A percentile compares a stretch with the other conserved stretches of the same genome.
Conservation (phyloP, 2,113 vertebrate genomes). For the Gopherus flavomarginatus region DNA sequence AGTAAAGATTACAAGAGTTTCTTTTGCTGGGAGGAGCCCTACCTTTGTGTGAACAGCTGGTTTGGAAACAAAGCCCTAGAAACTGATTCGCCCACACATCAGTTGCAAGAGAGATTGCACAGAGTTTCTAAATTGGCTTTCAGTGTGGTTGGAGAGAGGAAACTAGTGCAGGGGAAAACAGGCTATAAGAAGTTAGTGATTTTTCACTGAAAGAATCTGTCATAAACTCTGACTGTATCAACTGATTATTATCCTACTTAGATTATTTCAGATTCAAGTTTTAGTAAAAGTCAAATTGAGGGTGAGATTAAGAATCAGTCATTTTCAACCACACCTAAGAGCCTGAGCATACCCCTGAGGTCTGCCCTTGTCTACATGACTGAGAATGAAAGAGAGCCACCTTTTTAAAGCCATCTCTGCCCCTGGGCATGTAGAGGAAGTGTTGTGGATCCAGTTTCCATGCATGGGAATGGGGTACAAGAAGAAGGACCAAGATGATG, state of each 20-base stretch:
- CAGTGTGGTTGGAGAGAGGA: constrained; percentile 7
- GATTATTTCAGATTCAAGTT: neutral
- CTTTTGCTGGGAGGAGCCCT: constrained; percentile 34
- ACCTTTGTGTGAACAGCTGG: constrained; percentile 45
- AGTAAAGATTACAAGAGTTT: constrained; percentile 50
- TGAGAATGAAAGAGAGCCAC: neutral
- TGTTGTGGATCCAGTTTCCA: neutral
- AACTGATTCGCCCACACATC: constrained; percentile 31
- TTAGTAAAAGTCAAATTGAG: neutral
- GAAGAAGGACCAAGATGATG: neutral
- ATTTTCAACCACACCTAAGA: neutral
- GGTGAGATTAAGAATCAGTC: neutral
- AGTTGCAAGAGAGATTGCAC: constrained; percentile 15
- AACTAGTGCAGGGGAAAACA: neutral
- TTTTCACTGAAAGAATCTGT: constrained; percentile 1
- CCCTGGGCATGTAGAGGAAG: neutral
- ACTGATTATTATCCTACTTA: neutral
- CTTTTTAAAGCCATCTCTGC: neutral
- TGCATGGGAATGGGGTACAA: constrained; percentile 4
- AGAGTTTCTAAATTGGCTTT: constrained; percentile 19
- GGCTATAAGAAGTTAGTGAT: neutral
- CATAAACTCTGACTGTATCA: neutral
- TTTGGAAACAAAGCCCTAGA: neutral
- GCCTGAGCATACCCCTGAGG: neutral
- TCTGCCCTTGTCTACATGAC: neutral